Base-by-base conservation (phyloP, 2,888 invertebrate genomes). In the Salticus scenicus region DNA sequence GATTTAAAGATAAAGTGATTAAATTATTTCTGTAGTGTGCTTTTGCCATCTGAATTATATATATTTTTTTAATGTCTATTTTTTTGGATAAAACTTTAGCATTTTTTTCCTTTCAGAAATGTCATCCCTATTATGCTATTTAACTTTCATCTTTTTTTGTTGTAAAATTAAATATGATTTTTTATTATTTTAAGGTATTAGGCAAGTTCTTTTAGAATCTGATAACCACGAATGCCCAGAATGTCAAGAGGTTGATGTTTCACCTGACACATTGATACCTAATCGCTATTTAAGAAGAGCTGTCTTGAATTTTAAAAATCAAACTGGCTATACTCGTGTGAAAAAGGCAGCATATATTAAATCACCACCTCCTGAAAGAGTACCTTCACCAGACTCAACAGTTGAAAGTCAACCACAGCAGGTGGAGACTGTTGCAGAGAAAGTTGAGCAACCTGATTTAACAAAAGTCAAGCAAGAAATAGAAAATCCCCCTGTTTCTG, bases 151-250 rank as follows among this genome's bases (percentile, higher is more conserved):
- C 10, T 37, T 37, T 37, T 37, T 37, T 37, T 37, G 4, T 7
- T 37, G 37, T 37, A 7, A 37, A 37, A 37, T 10, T 37, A 37
- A 37, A 37, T 7, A 4, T 37, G 10, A 37, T 37, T 8, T 63
- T 1, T 7, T 72, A 42, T 42, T 75, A 84, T 81, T 79, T 90
- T 4, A 90, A 97, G 97, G 97, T 92, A 96, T 98, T 84, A 94
- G 98, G 88, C 95, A 95, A 87, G 94, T 95, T 67, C 92, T 98
- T 70, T 91, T 98, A 79, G 98, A 98, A 90, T 96, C 97, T 0
- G 98, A 98, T 90, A 97, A 98, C 87, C 97, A 97, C 89, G 96
- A 97, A 91, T 98, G 98, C 91, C 98, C 98, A 0, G 95, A 96
- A 90, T 98, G 98, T 91, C 95, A 96, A 82, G 97, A 98, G 91